Evolutionary conservation across 2,797 vertebrate genomes (phyloP), one percentile per base, ranked within the genome.

Genomic region (Esox masquinongy): DNA sequence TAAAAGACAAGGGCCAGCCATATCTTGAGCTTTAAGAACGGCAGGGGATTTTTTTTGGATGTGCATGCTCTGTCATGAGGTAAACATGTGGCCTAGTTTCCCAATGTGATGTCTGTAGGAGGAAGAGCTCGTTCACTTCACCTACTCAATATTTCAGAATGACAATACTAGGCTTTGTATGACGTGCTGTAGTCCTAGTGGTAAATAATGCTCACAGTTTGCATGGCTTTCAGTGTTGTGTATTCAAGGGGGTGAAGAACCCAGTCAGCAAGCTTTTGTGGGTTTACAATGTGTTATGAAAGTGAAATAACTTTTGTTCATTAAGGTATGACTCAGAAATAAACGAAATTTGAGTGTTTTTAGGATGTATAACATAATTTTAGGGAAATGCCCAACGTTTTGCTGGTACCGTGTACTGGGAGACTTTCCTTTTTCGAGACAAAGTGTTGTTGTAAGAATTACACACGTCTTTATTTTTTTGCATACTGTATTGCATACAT

Each of bases 291-390:
- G 85, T 83, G 68, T 91, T 92, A 90, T 92, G 92, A 93, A 93
- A 93, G 92, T 92, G 83, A 88, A 89, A 91, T 89, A 82, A 85
- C 76, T 89, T 90, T 77, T 91, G 91, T 88, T 79, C 53, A 77
- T 75, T 68, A 88, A 85, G 80, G 36, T 76, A 88, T 93, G 91
- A 94, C 79, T 92, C 90, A 93, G 74, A 93, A 74, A 82, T 80
- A 77, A 86, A 77, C 36, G 4, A 4, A 50, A 17, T 15, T 64
- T 79, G 78, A 77, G 84, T 34, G 72, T 75, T 82, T 14, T 77
- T 75, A 6, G 74, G 72, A 77, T 89, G 81, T 81, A 77, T 85
- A 84, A 85, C 83, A 26, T 80, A 70, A 80, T 53, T 74, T 68
- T 86, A 12, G 43, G 43, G 9, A 4, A 24, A 59, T 59, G n/a